Evolutionary conservation across 2,113 vertebrate genomes (phyloP).

Genomic region (Phoxinus phoxinus): DNA sequence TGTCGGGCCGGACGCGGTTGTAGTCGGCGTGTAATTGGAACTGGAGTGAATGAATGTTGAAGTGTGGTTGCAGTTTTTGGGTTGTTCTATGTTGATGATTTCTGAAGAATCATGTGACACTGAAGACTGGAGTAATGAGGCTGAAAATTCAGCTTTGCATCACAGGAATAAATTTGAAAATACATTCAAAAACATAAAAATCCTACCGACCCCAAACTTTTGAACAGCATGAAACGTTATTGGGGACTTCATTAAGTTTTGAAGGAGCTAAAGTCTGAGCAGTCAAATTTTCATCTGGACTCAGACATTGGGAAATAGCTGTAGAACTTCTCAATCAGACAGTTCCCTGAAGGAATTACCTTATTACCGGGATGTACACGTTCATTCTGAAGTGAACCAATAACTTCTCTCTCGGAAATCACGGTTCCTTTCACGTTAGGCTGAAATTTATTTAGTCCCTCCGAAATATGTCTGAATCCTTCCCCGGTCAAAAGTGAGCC

Average conservation of each 20-base stretch:
- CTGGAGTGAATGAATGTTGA: constrained; percentile 2
- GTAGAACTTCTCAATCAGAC: constrained; percentile 16
- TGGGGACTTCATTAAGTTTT: neutral
- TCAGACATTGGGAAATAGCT: neutral
- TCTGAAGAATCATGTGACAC: neutral
- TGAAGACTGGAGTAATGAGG: neutral
- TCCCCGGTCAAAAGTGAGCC: neutral
- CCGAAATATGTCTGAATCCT: constrained; percentile 25
- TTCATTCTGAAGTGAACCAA: constrained; percentile 28
- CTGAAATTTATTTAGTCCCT: constrained; percentile 15
- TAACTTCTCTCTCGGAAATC: neutral
- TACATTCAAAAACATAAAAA: neutral
- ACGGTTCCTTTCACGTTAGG: neutral
- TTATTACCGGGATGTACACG: constrained; percentile 13
- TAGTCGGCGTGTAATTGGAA: constrained; percentile 1
- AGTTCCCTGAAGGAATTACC: constrained; percentile 9
- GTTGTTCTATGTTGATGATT: neutral
- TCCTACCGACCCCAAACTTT: neutral
- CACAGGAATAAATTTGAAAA: neutral
- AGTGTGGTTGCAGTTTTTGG: neutral
- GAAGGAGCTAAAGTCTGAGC: neutral
- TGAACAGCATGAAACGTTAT: neutral
- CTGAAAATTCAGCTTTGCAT: neutral
- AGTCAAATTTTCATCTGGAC: neutral
- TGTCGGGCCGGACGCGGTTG: neutral